Conservation (phyloP, 2,113 vertebrate species). For the Gobius niger region DNA sequence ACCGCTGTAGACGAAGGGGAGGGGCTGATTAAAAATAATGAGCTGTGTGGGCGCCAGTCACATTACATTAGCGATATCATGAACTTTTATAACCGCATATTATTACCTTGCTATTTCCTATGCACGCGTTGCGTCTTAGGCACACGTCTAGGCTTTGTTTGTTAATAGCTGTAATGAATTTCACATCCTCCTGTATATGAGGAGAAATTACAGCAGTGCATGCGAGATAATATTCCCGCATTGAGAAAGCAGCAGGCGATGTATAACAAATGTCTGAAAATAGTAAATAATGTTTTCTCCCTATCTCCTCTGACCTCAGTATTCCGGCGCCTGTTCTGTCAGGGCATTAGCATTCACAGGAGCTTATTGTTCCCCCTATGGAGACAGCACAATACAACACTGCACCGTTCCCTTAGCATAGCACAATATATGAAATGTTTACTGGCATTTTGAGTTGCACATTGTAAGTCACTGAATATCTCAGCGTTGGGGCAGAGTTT, state of each 20-base stretch:
- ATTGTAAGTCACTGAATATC: slow-evolving; percentile 4
- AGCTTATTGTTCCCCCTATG: slow-evolving; percentile 2
- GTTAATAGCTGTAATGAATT: slow-evolving; percentile 16
- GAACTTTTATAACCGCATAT: slow-evolving; percentile 17
- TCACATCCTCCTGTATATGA: slow-evolving; percentile 1
- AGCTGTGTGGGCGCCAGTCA: slow-evolving; percentile 24
- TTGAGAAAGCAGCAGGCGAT: not conserved
- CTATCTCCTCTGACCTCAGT: slow-evolving; percentile 3
- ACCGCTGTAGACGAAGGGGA: slow-evolving; percentile 34
- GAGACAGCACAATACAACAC: not conserved
- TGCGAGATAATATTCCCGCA: not conserved
- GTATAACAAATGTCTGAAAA: slow-evolving; percentile 3
- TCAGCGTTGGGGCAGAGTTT: not conserved
- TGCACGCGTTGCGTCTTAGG: not conserved
- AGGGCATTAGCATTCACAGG: not conserved
- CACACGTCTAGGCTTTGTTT: slow-evolving; percentile 17
- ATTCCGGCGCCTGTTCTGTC: not conserved
- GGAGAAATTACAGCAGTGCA: slow-evolving; percentile 6
- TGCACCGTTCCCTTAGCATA: not conserved
- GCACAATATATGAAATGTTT: slow-evolving; percentile 1
- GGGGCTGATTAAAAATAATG: slow-evolving; percentile 55
- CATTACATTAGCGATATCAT: slow-evolving; percentile 9
- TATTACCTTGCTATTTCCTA: not conserved
- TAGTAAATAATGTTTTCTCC: slow-evolving; percentile 2
- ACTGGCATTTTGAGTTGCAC: not conserved